A percentile compares a stretch with the other conserved stretches of the same genome.
These are phyloP conservation scores for Heterodera filipjevi DNA, from an alignment of 2,888 invertebrate species.

Conservation along the genomic window DNA sequence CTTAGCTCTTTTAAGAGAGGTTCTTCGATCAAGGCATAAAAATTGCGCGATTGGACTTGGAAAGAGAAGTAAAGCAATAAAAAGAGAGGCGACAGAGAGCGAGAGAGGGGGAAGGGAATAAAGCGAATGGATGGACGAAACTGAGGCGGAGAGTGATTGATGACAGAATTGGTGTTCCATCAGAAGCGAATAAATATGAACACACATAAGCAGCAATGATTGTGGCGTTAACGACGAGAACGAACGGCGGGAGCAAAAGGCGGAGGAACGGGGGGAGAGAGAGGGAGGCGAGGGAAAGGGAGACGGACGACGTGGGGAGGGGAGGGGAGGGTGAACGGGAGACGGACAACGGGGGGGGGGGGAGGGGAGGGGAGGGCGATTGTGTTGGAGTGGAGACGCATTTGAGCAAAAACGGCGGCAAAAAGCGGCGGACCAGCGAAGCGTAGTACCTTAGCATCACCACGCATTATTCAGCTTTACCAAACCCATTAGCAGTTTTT, in stretches of 20 bases:
- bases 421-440: not conserved
- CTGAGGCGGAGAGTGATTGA: not conserved
- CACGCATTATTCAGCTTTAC: not conserved
- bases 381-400: not conserved
- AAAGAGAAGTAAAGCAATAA: too few species aligned
- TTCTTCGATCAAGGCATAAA: not conserved
- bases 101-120: not conserved
- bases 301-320: too few species aligned
- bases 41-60: slow-evolving; percentile 2
- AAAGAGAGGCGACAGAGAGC: not conserved
- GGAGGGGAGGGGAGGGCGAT: not conserved
- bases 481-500: not conserved
- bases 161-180: not conserved
- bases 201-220: not conserved
- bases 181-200: not conserved
- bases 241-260: not conserved
- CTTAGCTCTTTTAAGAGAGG: not conserved
- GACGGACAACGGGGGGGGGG: not conserved
- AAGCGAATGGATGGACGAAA: not conserved
- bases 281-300: too few species aligned
- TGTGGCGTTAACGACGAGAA: not conserved
- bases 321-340: too few species aligned
- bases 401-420: too few species aligned
- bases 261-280: not conserved
- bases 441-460: not conserved